Conservation (phyloP, 2,888 invertebrate genomes). For the Steinernema hermaphroditum region DNA sequence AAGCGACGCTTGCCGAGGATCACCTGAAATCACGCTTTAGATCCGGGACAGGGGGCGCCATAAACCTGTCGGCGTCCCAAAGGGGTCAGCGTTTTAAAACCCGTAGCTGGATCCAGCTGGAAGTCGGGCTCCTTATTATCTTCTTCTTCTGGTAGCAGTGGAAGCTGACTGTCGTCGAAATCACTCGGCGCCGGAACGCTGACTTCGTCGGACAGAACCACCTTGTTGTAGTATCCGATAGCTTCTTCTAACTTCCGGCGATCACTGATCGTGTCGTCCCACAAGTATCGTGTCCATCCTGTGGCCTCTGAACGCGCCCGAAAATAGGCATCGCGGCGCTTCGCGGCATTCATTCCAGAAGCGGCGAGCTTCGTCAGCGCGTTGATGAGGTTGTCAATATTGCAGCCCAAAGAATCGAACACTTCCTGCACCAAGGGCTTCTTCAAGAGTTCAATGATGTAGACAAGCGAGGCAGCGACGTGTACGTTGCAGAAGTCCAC, state of each 20-base stretch:
- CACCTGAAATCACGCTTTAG: neutral
- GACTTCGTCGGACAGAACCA: neutral
- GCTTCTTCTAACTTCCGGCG: neutral
- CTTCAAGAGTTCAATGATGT: neutral
- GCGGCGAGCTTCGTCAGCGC: neutral
- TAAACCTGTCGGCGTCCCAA: neutral
- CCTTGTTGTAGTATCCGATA: neutral
- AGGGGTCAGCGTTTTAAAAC: neutral
- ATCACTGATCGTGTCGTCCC: neutral
- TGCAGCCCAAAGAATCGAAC: neutral
- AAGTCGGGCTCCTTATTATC: neutral
- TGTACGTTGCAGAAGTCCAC: slow-evolving; percentile 15
- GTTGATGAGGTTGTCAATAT: neutral
- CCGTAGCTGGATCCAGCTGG: neutral
- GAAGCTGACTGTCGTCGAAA: slow-evolving; percentile 13
- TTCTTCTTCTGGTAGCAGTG: neutral
- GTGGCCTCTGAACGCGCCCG: neutral
- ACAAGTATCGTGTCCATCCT: neutral
- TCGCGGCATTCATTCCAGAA: neutral
- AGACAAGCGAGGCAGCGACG: neutral
- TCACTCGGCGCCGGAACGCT: neutral
- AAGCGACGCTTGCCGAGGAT: neutral
- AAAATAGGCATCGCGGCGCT: neutral
- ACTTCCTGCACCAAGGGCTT: neutral
- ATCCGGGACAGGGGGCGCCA: neutral